Base-by-base conservation (phyloP, 2,888 invertebrate species). In the Sipha maydis region DNA sequence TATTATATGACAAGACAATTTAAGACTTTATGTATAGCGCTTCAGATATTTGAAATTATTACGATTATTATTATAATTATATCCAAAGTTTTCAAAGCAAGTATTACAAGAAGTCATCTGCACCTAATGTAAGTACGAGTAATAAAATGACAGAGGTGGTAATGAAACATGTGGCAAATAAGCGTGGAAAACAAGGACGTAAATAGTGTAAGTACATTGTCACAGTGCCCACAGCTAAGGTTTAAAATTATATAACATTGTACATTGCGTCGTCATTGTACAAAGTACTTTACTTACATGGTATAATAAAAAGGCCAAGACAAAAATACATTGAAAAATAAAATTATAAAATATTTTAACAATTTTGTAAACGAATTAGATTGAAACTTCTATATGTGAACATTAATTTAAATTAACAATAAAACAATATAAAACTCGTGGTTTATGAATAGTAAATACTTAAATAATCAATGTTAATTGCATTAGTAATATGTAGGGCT, bases 161-260 rank as follows among this genome's bases (percentile, higher is more conserved):
- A 25, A 9, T 69, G 69, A 69, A 69, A 69, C 25, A n/a, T 69
- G 61, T 61, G 21, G 61, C 25, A 21, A 69, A 69, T 69, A 69
- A 11, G 1, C 31, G 21, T 4, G 78, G 28, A 78, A 78, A 78
- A 78, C 54, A 54, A 78, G 54, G 31, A 28, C 54, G 54, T 54
- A 78, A 78, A 78, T 78, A 41, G 78, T 78, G 54, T 54, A 54
- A 78, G 48, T 78, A 56, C 78, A 28, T 54, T 54, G 78, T 28
- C 11, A 31, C 48, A 48, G 14, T 11, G 48, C 31, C 21, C 61
- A 61, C 48, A 48, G 48, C 77, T 31, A 21, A n/a, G n/a, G 28
- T 9, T 11, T n/a, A 8, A 69, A 69, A 69, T n/a, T 25, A 28
- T 69, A 21, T 78, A 56, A 54, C 28, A 21, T n/a, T n/a, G n/a